These are phyloP conservation scores for Dioctria linearis DNA, from an alignment of 2,888 invertebrate species.

Conservation along the genomic window DNA sequence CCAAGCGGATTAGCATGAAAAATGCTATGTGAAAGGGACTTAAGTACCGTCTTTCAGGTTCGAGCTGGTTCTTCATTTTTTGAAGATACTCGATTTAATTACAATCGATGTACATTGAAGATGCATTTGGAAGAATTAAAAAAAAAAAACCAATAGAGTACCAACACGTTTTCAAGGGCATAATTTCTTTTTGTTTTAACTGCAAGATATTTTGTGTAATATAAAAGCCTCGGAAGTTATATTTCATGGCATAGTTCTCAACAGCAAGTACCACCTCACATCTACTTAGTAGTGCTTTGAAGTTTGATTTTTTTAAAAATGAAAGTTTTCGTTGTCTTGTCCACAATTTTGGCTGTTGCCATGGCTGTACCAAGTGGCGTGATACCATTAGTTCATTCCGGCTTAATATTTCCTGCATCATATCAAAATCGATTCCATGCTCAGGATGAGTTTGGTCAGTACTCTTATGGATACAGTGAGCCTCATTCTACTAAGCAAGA, in stretches of 20 bases:
- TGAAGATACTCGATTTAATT: background rate
- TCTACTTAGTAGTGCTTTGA: slow-evolving; percentile 64
- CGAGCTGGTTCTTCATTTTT: slow-evolving; percentile 3
- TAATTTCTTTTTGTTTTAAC: background rate
- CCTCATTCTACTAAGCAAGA: slow-evolving; percentile 74
- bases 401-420: background rate
- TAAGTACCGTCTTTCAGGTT: slow-evolving; percentile 9
- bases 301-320: slow-evolving; percentile 61
- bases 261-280: slow-evolving; percentile 65
- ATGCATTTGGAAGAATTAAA: background rate
- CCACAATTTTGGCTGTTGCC: slow-evolving; percentile 62
- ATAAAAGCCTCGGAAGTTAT: slow-evolving; percentile 18
- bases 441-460: slow-evolving; percentile 74
- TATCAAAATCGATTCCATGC: slow-evolving; percentile 71
- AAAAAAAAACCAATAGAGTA: background rate
- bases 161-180: slow-evolving; percentile 11
- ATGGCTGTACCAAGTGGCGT: slow-evolving; percentile 54
- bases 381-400: background rate
- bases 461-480: slow-evolving; percentile 73
- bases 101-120: background rate
- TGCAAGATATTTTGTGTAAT: background rate
- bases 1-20: background rate
- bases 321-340: slow-evolving; percentile 65
- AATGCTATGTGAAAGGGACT: slow-evolving; percentile 4
- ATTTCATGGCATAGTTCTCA: slow-evolving; percentile 57